A percentile compares a stretch with the other conserved stretches of the same genome.
Evolutionary conservation across 2,888 invertebrate genomes (phyloP).

Genomic region (Andricus curvator): DNA sequence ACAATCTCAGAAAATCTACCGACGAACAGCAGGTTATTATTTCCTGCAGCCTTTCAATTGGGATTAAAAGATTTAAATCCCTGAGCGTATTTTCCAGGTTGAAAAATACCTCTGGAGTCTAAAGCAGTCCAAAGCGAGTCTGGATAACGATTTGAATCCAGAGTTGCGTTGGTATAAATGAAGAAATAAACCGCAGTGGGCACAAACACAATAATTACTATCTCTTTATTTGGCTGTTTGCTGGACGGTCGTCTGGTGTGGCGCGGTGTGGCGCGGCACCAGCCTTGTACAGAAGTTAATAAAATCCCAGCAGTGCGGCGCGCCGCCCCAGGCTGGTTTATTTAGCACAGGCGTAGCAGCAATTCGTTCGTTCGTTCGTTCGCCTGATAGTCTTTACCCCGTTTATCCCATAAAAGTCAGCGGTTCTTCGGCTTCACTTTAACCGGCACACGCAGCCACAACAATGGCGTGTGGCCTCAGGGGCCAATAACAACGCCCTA

Average conservation of each 20-base stretch:
- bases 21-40: conserved; percentile 8
- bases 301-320: conserved; percentile 74
- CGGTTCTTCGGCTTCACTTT: conserved; percentile 68
- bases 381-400: conserved; percentile 63
- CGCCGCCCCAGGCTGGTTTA: conserved; percentile 72
- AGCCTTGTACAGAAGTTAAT: conserved; percentile 76
- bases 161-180: conserved; percentile 51
- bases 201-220: conserved; percentile 76
- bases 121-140: not conserved
- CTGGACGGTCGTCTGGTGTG: conserved; percentile 59
- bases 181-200: conserved; percentile 70
- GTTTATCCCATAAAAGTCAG: conserved; percentile 72
- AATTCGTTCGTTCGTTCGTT: conserved; percentile 55
- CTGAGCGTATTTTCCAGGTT: not conserved
- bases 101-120: not conserved
- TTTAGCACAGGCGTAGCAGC: conserved; percentile 76
- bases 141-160: conserved; percentile 30
- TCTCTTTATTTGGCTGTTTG: conserved; percentile 76
- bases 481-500: conserved; percentile 75
- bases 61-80: not conserved
- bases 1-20: not conserved
- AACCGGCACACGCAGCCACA: conserved; percentile 68
- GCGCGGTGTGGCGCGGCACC: conserved; percentile 51
- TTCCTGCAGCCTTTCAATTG: not conserved
- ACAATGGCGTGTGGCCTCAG: conserved; percentile 73